Evolutionary conservation across 2,113 vertebrate genomes (phyloP), one percentile per base, ranked within the genome.

Genomic region (Oostethus manadensis): DNA sequence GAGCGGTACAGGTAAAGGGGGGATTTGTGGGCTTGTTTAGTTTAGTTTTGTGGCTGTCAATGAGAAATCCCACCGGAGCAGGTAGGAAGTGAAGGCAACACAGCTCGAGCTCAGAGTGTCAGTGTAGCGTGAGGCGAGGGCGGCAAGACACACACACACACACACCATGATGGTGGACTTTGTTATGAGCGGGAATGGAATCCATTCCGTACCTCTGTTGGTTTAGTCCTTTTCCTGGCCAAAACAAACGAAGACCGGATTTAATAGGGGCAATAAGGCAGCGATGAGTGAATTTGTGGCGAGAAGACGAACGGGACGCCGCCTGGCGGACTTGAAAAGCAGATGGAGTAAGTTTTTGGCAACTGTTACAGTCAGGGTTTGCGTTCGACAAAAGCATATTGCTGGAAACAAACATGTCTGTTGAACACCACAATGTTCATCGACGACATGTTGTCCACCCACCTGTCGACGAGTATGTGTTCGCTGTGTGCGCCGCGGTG

Each of bases 321-420:
- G 66, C 2, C 21, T 61, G 64, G 23, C 0, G 9, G 50, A 70
- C 6, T 8, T 51, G 0, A 66, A 2, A 62, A 74, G 14, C 40
- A 70, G 82, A 81, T 86, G 81, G 84, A 86, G 86, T 88, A 70
- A 88, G 86, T 84, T 45, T 10, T 1, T 26, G 10, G 29, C 43
- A 1, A 7, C 44, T 18, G 3, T 26, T 26, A 33, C 56, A 21
- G 50, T 42, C 23, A 14, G 7, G 9, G 0, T 8, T 11, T 14
- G 26, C 21, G 20, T 18, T 6, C 18, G 6, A 29, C 16, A 5
- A n/a, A 48, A 13, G 3, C 10, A 54, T n/a, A n/a, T 18, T 55
- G n/a, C 18, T 51, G 1, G 23, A 51, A 51, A 51, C 21, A 54
- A 17, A 35, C 9, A 20, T 8, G 33, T 18, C 13, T 40, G n/a